These are phyloP conservation scores for Gryon sp. DNA, from an alignment of 1,140 invertebrate species.

Conservation along the genomic window DNA sequence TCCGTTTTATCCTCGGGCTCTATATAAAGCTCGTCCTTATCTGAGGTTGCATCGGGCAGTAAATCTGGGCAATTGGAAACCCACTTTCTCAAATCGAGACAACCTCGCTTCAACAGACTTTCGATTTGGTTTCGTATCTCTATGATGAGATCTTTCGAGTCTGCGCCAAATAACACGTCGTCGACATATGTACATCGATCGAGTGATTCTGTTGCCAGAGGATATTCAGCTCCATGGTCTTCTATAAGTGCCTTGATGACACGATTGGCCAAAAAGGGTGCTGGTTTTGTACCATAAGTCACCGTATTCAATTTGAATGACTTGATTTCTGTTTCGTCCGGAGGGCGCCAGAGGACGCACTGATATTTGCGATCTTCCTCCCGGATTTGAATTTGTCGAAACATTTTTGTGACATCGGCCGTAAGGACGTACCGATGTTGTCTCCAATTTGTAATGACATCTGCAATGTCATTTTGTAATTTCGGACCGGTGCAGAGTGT, in stretches of 20 bases:
- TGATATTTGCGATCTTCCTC: neutral
- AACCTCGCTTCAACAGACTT: neutral
- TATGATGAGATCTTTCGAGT: neutral
- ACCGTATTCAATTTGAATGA: neutral
- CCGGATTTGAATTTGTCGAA: neutral
- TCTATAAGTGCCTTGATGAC: neutral
- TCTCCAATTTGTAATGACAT: too few relatives aligned
- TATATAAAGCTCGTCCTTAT: too few relatives aligned
- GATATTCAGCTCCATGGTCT: neutral
- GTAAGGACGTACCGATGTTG: too few relatives aligned
- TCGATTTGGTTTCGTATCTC: neutral
- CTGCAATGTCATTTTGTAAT: too few relatives aligned
- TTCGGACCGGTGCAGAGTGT: too few relatives aligned
- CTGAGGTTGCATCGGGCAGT: too few relatives aligned
- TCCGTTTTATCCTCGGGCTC: too few relatives aligned
- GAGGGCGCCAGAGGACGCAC: neutral
- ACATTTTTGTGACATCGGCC: too few relatives aligned
- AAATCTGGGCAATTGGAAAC: neutral
- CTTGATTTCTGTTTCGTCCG: too few relatives aligned
- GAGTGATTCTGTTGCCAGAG: neutral
- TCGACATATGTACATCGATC: neutral
- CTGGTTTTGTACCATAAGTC: neutral
- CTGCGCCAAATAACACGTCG: constrained; percentile 12
- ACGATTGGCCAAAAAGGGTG: constrained; percentile 3
- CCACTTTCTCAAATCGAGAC: constrained; percentile 1